These are phyloP conservation scores for Stratiomys singularior DNA, from an alignment of 2,888 invertebrate genomes.

Conservation along the genomic window DNA sequence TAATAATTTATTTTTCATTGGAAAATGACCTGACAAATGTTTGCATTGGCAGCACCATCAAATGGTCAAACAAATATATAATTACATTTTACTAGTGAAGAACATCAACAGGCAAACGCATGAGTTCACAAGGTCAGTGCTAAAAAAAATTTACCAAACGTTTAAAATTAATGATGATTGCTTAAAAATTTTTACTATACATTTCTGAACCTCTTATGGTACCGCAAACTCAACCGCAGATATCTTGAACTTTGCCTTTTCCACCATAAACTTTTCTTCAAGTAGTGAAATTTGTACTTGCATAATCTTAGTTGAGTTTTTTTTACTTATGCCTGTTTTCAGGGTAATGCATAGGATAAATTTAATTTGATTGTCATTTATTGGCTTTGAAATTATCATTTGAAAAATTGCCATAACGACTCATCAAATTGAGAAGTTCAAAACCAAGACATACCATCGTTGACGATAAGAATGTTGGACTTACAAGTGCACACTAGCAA, in stretches of 20 bases:
- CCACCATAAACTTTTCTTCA: background rate
- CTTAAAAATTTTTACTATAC: background rate
- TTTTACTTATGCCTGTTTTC: too few species aligned
- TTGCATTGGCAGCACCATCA: background rate
- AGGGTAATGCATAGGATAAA: too few species aligned
- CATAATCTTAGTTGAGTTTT: background rate
- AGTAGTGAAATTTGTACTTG: background rate
- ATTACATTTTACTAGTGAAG: background rate
- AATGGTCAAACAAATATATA: background rate
- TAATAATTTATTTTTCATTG: too few species aligned
- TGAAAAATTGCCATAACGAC: too few species aligned
- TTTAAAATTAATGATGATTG: slow-evolving; percentile 3
- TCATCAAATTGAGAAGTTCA: too few species aligned
- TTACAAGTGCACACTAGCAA: too few species aligned
- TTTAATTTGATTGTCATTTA: too few species aligned
- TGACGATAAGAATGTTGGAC: too few species aligned
- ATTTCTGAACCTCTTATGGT: background rate
- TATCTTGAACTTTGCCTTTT: slow-evolving; percentile 6
- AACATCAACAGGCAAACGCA: background rate
- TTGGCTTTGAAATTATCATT: too few species aligned
- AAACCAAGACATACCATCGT: too few species aligned
- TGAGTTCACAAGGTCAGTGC: background rate
- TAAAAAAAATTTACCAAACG: background rate
- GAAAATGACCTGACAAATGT: too few species aligned
- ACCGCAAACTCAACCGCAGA: background rate